phyloP scores from a whole-genome alignment of 1,140 invertebrate species.

The Papilio machaon region DNA sequence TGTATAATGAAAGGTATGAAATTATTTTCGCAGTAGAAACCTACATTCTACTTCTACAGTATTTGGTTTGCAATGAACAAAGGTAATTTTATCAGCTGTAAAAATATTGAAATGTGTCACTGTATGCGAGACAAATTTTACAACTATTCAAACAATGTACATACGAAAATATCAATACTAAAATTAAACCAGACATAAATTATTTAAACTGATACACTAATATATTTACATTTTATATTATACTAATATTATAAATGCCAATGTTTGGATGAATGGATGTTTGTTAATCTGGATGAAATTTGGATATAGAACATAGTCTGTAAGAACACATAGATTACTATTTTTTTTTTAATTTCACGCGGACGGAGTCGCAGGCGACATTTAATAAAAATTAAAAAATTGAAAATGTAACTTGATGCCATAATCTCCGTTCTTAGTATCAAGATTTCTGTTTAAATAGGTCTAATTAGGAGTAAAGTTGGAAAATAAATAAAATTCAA shows the following conservation, averaged over 20 bases:
- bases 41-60: too few relatives aligned
- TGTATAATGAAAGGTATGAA: too few relatives aligned
- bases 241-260: too few relatives aligned
- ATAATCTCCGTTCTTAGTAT: neutral
- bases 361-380: too few relatives aligned
- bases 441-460: neutral
- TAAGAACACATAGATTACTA: neutral
- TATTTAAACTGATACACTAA: neutral
- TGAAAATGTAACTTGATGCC: too few relatives aligned
- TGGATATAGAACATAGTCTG: too few relatives aligned
- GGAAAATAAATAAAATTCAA: slow-evolving; percentile 36
- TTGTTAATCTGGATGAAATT: too few relatives aligned
- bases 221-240: too few relatives aligned
- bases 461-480: neutral
- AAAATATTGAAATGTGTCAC: slow-evolving; percentile 21
- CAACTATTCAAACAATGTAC: neutral
- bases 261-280: too few relatives aligned
- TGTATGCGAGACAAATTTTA: neutral
- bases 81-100: slow-evolving; percentile 28
- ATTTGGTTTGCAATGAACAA: neutral
- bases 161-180: neutral
- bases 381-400: too few relatives aligned
- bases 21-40: too few relatives aligned
- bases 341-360: neutral
- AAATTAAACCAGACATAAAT: neutral